A percentile compares a stretch with the other conserved stretches of the same genome.
phyloP scores from a whole-genome alignment of 2,888 invertebrate genomes.

The Mesorhabditis spiculigera region DNA sequence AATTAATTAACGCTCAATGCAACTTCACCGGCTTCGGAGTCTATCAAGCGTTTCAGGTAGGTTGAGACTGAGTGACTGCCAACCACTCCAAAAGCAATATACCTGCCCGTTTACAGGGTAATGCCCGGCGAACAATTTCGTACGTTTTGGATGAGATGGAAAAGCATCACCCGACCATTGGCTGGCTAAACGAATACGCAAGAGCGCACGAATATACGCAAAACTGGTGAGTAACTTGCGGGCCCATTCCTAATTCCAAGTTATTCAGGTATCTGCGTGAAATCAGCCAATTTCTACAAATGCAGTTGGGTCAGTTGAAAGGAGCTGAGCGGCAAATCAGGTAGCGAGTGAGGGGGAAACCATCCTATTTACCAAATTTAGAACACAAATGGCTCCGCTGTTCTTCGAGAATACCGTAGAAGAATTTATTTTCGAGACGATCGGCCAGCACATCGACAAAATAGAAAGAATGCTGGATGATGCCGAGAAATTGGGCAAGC shows the following conservation, averaged over 20 bases:
- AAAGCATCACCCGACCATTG: constrained; percentile 40
- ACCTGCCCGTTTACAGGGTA: not conserved
- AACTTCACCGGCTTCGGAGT: constrained; percentile 29
- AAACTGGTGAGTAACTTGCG: constrained; percentile 29
- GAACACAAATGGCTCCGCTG: constrained; percentile 31
- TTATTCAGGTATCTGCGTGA: constrained; percentile 31
- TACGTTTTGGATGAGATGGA: constrained; percentile 26
- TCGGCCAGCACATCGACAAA: constrained; percentile 29
- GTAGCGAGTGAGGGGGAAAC: constrained; percentile 8
- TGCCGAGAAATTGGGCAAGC: constrained; percentile 20
- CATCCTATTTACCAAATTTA: constrained; percentile 12
- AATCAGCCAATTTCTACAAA: constrained; percentile 22
- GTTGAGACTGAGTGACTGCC: too few relatives aligned
- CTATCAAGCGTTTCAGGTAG: constrained; percentile 30
- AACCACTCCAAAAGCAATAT: too few relatives aligned
- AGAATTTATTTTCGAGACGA: constrained; percentile 40
- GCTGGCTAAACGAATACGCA: constrained; percentile 46
- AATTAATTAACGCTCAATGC: constrained; percentile 22
- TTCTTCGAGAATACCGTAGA: constrained; percentile 47
- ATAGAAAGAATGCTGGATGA: constrained; percentile 20
- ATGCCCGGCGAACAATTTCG: constrained; percentile 21
- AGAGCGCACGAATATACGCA: constrained; percentile 36
- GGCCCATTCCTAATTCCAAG: not conserved
- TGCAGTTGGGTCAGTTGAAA: constrained; percentile 18
- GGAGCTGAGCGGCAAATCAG: constrained; percentile 22